These are phyloP conservation scores for Cephus pygmeus DNA, from an alignment of 2,888 invertebrate genomes.

Conservation along the genomic window DNA sequence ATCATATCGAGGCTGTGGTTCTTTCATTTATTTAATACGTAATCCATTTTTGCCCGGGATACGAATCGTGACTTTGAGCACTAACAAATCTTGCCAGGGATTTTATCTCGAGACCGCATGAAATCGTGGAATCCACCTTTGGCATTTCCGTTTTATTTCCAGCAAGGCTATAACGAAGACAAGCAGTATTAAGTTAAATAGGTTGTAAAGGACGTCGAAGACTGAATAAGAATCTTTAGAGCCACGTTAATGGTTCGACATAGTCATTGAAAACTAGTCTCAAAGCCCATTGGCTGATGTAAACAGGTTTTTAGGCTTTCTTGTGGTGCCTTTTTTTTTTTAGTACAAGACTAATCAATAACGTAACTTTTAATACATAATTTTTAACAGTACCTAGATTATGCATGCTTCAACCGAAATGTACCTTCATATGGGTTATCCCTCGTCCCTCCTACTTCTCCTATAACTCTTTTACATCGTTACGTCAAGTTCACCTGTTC, in stretches of 20 bases:
- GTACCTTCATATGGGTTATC: neutral
- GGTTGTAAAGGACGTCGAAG: slow-evolving; percentile 60
- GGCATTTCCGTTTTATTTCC: neutral
- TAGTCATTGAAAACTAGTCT: slow-evolving; percentile 64
- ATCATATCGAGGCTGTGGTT: no score
- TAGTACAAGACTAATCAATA: slow-evolving; percentile 50
- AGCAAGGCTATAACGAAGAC: slow-evolving; percentile 13
- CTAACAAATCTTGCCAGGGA: neutral
- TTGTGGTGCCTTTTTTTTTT: slow-evolving; percentile 54
- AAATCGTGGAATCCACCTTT: slow-evolving; percentile 11
- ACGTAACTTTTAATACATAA: slow-evolving; percentile 32
- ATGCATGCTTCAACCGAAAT: slow-evolving; percentile 19
- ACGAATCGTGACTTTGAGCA: neutral
- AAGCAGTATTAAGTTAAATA: slow-evolving; percentile 31
- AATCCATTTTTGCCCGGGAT: neutral
- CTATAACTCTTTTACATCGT: neutral
- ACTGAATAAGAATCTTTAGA: slow-evolving; percentile 55
- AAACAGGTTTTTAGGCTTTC: slow-evolving; percentile 53
- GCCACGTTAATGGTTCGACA: slow-evolving; percentile 49
- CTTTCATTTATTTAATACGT: neutral
- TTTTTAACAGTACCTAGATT: slow-evolving; percentile 29
- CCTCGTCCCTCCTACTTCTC: neutral
- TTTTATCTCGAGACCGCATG: slow-evolving; percentile 35
- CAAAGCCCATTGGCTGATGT: slow-evolving; percentile 49
- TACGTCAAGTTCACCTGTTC: neutral